Percentiles rank a stretch among this genome's conserved stretches.
These are phyloP conservation scores for Asteroscopus sphinx DNA, from an alignment of 2,888 invertebrate genomes.

Conservation along the genomic window DNA sequence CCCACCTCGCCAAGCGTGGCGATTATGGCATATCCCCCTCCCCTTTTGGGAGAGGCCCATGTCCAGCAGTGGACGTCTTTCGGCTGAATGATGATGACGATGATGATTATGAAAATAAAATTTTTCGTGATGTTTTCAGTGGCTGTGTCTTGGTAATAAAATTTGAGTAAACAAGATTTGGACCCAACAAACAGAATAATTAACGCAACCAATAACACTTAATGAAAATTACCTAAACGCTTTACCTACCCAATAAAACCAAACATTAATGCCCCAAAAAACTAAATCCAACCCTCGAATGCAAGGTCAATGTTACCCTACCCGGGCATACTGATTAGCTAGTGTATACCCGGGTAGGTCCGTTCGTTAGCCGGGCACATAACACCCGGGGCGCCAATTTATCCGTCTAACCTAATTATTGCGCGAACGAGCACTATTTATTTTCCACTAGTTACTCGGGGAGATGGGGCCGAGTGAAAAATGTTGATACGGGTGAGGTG, in stretches of 20 bases:
- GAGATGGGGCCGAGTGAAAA: conserved; percentile 38
- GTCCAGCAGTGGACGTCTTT: too few species aligned
- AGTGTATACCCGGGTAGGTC: conserved; percentile 42
- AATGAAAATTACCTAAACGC: conserved; percentile 23
- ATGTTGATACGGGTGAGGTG: conserved; percentile 15
- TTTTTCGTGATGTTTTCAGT: too few species aligned
- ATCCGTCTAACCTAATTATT: conserved; percentile 78
- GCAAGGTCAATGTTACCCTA: conserved; percentile 41
- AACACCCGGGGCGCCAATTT: conserved; percentile 76
- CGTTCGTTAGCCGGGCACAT: conserved; percentile 69
- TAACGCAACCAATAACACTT: conserved; percentile 30
- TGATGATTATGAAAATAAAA: too few species aligned
- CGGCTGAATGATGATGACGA: too few species aligned
- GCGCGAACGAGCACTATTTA: conserved; percentile 74
- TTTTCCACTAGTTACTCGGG: conserved; percentile 60
- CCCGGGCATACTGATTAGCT: conserved; percentile 54
- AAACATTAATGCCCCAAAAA: conserved; percentile 30
- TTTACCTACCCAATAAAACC: conserved; percentile 29
- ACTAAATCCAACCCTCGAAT: conserved; percentile 20
- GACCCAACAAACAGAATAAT: conserved; percentile 8
- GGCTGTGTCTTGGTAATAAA: too few species aligned
- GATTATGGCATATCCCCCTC: too few species aligned
- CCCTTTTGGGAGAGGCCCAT: too few species aligned
- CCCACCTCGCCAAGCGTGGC: too few species aligned
- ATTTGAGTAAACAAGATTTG: too few species aligned